Evolutionary conservation across 2,797 vertebrate species (phyloP), one percentile per base, ranked within the genome.

Genomic region (Cuculus canorus): DNA sequence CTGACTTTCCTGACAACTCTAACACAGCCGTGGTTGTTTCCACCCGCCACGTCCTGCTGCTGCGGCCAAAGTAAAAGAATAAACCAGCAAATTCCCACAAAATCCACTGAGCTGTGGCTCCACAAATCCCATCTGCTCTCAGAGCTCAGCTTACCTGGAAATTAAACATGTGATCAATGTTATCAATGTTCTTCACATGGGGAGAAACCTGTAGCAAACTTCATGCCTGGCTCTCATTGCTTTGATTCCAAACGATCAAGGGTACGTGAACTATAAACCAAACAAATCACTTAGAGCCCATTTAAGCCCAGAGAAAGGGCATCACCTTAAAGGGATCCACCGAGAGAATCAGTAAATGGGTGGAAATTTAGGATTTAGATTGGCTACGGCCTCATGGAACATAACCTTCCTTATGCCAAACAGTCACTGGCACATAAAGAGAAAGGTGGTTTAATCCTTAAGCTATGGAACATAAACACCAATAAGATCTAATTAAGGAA

Each of bases 41-140:
- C 43, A 28, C 24, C 68, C 50, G 28, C 63, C 43, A 7, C 17
- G 6, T 5, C 59, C 60, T 50, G 33, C n/a, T 52, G 8, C 41
- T 11, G 21, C 5, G 19, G 39, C 8, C 30, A 1, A 6, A 16
- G 27, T 10, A 8, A 3, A n/a, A 3, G 10, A 37, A 37, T 12
- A 5, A 45, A 11, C 17, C 43, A 43, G 13, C 35, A 1, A 6
- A 11, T 21, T 59, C 22, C 45, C 11, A 0, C 32, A 3, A 1
- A 25, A 32, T 7, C 23, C 16, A 16, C 47, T 12, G 43, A 39
- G 25, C 54, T 60, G 57, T 4, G 10, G 47, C 45, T 27, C 41
- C 3, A 21, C 3, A 56, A 37, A 11, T 7, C 17, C 1, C 3
- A 5, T 17, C 47, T 28, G 21, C 28, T 30, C 12, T 1, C 63